Base-by-base conservation (phyloP, 2,113 vertebrate genomes). In the Columba janthina region DNA sequence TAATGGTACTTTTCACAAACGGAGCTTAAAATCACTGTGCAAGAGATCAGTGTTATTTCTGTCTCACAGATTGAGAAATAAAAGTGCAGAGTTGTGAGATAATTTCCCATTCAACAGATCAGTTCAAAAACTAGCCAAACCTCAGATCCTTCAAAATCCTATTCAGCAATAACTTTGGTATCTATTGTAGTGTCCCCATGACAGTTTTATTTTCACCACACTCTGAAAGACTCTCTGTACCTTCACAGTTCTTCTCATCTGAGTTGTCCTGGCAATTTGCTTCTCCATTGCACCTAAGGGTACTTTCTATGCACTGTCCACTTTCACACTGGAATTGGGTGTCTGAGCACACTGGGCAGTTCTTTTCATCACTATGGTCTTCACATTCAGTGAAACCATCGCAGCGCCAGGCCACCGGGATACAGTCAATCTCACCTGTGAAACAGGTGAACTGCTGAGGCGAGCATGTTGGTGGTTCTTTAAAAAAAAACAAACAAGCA, bases 391-490 rank as follows among this genome's bases (percentile, higher is more conserved):
- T 97, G 90, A 98, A 99, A 1, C 99, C 99, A 62, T 99, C 99
- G 7, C 99, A 99, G 19, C 99, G 97, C 99, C 99, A 99, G 6
- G 99, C 98, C 94, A 98, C 98, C 0, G 99, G 99, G 95, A 99
- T 99, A 92, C 99, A 99, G 98, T 99, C 99, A 94, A 99, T 99
- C 94, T 99, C 99, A 5, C 99, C 99, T 2, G 99, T 99, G 57
- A 98, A 97, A 92, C 99, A 99, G 66, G 99, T 99, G 97, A 99
- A 99, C 97, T 99, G 99, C 95, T 99, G 99, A 22, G 99, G 99
- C 40, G 99, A 99, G 88, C 99, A 99, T 34, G 99, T 99, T 81
- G 99, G 99, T 4, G 99, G 99, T 84, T 99, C 99, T 99, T 98
- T 73, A 96, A 74, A 93, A 97, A 44, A 44, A 44, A 44, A 18